Evolutionary conservation across 1,140 invertebrate genomes (phyloP).

Genomic region (Drosophila ambigua): DNA sequence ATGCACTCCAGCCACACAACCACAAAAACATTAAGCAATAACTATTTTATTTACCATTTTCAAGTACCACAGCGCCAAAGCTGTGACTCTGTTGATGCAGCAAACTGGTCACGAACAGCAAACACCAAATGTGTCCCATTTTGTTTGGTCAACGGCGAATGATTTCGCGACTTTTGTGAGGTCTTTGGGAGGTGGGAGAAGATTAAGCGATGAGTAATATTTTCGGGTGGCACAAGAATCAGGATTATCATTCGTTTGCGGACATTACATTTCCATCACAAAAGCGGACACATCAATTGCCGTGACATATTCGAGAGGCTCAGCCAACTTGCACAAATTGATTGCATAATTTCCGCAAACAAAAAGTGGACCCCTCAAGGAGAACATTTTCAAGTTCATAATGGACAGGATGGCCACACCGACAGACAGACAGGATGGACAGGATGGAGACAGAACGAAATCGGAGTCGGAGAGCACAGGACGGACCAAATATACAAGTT

Average conservation of each 20-base stretch:
- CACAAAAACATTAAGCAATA: neutral
- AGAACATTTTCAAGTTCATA: slow-evolving; percentile 71
- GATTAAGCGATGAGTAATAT: slow-evolving; percentile 13
- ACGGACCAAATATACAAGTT: slow-evolving; percentile 29
- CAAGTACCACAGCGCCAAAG: slow-evolving; percentile 47
- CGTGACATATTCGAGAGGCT: slow-evolving; percentile 57
- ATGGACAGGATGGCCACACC: slow-evolving; percentile 29
- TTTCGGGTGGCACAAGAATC: slow-evolving; percentile 8
- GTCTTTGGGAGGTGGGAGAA: slow-evolving; percentile 1
- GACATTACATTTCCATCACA: slow-evolving; percentile 28
- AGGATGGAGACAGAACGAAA: neutral
- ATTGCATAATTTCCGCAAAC: slow-evolving; percentile 77
- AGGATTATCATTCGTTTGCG: slow-evolving; percentile 9
- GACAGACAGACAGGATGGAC: slow-evolving; percentile 3
- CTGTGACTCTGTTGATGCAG: slow-evolving; percentile 68
- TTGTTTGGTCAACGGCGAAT: slow-evolving; percentile 16
- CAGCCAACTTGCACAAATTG: slow-evolving; percentile 73
- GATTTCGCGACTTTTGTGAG: slow-evolving; percentile 7
- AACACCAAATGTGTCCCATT: slow-evolving; percentile 67
- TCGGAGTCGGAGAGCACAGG: too few species aligned
- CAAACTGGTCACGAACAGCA: slow-evolving; percentile 64
- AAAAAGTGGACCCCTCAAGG: slow-evolving; percentile 42
- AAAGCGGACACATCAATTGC: slow-evolving; percentile 23
- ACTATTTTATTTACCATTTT: slow-evolving; percentile 53
- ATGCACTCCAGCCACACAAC: too few species aligned